These are phyloP conservation scores for Larimichthys crocea DNA, from an alignment of 2,113 vertebrate genomes.

Conservation along the genomic window DNA sequence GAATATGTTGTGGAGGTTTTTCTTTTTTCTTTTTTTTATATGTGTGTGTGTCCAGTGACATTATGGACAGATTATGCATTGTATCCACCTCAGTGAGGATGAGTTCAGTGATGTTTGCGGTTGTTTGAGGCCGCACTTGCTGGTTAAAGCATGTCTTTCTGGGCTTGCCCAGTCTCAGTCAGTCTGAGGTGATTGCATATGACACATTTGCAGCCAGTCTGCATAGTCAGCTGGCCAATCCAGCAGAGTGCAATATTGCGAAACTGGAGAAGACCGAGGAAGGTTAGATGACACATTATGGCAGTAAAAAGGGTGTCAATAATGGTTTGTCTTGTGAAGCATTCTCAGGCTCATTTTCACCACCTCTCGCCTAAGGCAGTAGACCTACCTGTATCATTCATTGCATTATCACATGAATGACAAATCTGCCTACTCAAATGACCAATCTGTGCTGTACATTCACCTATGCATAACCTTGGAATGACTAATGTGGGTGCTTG, in stretches of 20 bases:
- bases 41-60: too few relatives aligned
- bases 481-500: conserved; percentile 37
- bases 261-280: conserved; percentile 54
- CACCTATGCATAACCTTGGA: conserved; percentile 41
- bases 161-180: conserved; percentile 18
- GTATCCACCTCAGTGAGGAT: background rate
- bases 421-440: conserved; percentile 43
- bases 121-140: conserved; percentile 11
- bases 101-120: background rate
- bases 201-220: conserved; percentile 63
- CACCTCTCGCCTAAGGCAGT: conserved; percentile 17
- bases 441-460: conserved; percentile 18
- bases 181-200: conserved; percentile 58
- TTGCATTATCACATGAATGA: conserved; percentile 55
- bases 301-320: conserved; percentile 62
- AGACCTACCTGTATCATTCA: conserved; percentile 30
- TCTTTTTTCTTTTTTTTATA: too few relatives aligned
- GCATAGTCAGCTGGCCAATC: conserved; percentile 62
- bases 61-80: background rate
- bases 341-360: conserved; percentile 46
- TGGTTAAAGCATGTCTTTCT: conserved; percentile 8
- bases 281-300: conserved; percentile 60
- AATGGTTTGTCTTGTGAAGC: conserved; percentile 59
- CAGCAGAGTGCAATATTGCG: conserved; percentile 54
- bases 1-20: background rate